phyloP scores from a whole-genome alignment of 2,888 invertebrate species.

The Craniophora ligustri region DNA sequence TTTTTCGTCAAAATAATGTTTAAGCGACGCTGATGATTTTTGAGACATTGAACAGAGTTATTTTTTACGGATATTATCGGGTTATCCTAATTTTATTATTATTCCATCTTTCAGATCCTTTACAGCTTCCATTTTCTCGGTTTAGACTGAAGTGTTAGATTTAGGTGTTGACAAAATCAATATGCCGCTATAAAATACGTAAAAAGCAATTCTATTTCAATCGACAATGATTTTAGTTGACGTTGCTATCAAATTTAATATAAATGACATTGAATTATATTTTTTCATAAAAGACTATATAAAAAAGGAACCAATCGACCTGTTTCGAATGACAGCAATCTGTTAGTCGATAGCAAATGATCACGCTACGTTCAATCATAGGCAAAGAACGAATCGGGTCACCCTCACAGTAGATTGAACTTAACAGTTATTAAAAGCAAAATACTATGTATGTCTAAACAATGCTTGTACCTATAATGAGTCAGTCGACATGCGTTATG shows the following conservation, averaged over 20 bases:
- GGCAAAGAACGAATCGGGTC: conserved; percentile 48
- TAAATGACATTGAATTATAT: conserved; percentile 12
- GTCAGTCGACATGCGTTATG: conserved; percentile 42
- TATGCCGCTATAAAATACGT: too few species aligned
- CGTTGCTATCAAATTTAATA: not conserved
- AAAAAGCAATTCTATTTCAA: too few species aligned
- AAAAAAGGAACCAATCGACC: conserved; percentile 33
- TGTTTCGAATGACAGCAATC: conserved; percentile 45
- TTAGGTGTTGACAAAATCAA: too few species aligned
- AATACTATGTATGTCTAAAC: conserved; percentile 47
- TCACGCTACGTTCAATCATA: conserved; percentile 53
- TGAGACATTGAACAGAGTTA: too few species aligned
- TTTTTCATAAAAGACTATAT: conserved; percentile 27
- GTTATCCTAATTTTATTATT: too few species aligned
- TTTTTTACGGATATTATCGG: too few species aligned
- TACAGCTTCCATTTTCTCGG: too few species aligned
- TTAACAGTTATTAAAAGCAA: conserved; percentile 37
- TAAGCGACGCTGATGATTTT: too few species aligned
- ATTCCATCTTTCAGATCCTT: too few species aligned
- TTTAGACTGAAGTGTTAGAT: too few species aligned
- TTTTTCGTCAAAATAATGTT: too few species aligned
- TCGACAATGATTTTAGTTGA: not conserved
- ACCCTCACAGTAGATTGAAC: conserved; percentile 26
- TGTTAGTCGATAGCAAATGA: conserved; percentile 45
- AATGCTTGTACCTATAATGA: conserved; percentile 45